These are phyloP conservation scores for human (Homo sapiens) DNA, from an alignment of 2,113 vertebrate genomes.

Conservation along the genomic window GRCh38 chr13:105814001-105814500, in stretches of 20 bases:
- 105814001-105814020: background rate
- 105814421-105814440: slow-evolving; percentile 65
- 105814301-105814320: slow-evolving; percentile 71
- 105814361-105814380: slow-evolving; percentile 67
- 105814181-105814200: slow-evolving; percentile 59
- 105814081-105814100: background rate
- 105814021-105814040: too few species aligned
- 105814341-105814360: slow-evolving; percentile 69
- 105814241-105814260: slow-evolving; percentile 54
- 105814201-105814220: slow-evolving; percentile 48
- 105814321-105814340: slow-evolving; percentile 32
- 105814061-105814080: background rate
- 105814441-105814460: slow-evolving; percentile 71
- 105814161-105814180: slow-evolving; percentile 39
- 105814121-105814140: background rate
- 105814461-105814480: slow-evolving; percentile 70
- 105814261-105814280: slow-evolving; percentile 53
- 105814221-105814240: slow-evolving; percentile 55
- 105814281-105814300: background rate
- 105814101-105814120: background rate
- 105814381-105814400: slow-evolving; percentile 71
- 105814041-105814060: background rate
- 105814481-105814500: slow-evolving; percentile 72
- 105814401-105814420: slow-evolving; percentile 73
- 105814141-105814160: background rate